Base-by-base conservation (phyloP, 1,140 invertebrate species). In the Zaprionus capensis region DNA sequence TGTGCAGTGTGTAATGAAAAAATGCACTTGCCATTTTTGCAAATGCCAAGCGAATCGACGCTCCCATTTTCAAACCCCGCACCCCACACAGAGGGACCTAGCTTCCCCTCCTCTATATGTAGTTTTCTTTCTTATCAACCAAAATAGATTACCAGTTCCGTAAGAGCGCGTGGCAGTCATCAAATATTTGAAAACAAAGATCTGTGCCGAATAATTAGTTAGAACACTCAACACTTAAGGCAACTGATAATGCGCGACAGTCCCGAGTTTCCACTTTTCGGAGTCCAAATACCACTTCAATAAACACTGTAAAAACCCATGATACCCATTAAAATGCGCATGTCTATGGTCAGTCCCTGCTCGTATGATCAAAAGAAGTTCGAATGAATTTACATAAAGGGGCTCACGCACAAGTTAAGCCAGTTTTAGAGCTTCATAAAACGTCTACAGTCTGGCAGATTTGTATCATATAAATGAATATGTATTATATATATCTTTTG, bases 171-270 rank as follows among this genome's bases (percentile, higher is more conserved):
- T 86, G 82, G 69, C 80, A 74, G 62, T 59, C 67, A 79, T 86
- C 82, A 83, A 83, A 68, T 31, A 46, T 38, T 51, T 51, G 17
- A 55, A n/a, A 38, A 51, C 46, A 81, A 49, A 58, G 66, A 34
- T 66, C 53, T 81, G 76, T 80, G 76, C 49, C 69, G 59, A 85
- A 76, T 82, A 86, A 86, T 86, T 86, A 85, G 82, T 58, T 66
- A 38, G 28, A 38, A 58, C 58, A 58, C 67, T 70, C 76, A 22
- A 46, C 41, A 46, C 41, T 17, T n/a, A 17, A 46, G 14, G 20
- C 20, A 57, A 44, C 64, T 68, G 71, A 77, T 73, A 77, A 63
- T 51, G 20, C 20, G 4, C 9, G 46, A 1, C 20, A 22, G 6
- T 17, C 15, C 5, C 15, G 38, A 56, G 38, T 69, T 26, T 41